Evolutionary conservation across 1,140 invertebrate species (phyloP), one percentile per base, ranked within the genome.

Genomic region (Ostrea edulis): DNA sequence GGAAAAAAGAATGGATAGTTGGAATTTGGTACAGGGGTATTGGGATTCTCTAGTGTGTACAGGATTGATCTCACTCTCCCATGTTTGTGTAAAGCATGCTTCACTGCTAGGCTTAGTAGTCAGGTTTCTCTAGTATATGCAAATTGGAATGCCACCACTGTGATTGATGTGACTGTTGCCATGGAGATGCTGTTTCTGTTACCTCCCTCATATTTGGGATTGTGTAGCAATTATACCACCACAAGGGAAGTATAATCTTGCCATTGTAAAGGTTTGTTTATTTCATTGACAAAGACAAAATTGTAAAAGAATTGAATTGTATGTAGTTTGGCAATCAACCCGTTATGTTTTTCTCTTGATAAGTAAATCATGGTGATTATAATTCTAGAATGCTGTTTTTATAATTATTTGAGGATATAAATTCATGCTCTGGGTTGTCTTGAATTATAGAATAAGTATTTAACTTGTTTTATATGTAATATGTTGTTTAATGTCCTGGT

Each of bases 21-120:
- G 9, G 68, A 77, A 77, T 77, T 22, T 77, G 68, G 68, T 77
- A 14, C 29, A 12, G 68, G 68, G 25, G 22, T 29, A 77, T 22
- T 29, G 29, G n/a, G 55, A 20, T 35, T 77, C 22, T 77, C 68
- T 77, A 77, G 68, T 77, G 68, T 35, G 25, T 14, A 11, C 29
- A 14, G 22, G 68, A 35, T 17, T 12, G 12, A 12, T 12, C 35
- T 77, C 68, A 77, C 68, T 77, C 68, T 77, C 9, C 25, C 58
- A 62, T 62, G 58, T 62, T 17, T 62, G 7, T 77, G 68, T 77
- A 77, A 77, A 77, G 68, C 68, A 77, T 77, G 68, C 68, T 77
- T 77, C 68, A 77, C 68, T 77, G 68, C 68, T 77, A 77, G 68
- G 68, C 68, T 77, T 77, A 77, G 68, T 77, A 77, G 68, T 77